Evolutionary conservation across 2,888 invertebrate genomes (phyloP).

Genomic region (Stictocephala bisonia): DNA sequence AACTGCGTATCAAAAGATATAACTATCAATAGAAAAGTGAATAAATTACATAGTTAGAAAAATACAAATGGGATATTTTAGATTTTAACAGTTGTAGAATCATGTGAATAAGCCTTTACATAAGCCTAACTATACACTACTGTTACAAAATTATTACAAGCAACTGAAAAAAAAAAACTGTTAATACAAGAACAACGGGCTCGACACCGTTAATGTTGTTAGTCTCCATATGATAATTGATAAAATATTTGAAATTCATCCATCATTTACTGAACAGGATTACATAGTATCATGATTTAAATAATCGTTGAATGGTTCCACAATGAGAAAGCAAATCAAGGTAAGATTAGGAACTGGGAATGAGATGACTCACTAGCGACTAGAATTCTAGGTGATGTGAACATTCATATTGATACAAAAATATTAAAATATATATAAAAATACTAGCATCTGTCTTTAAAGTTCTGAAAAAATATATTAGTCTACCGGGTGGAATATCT

Average conservation of each 20-base stretch:
- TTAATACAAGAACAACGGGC: constrained; percentile 22
- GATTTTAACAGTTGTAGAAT: neutral
- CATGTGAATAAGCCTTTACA: constrained; percentile 15
- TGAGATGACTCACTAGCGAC: constrained; percentile 32
- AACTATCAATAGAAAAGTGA: constrained; percentile 41
- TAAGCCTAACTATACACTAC: constrained; percentile 39
- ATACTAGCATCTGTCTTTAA: constrained; percentile 36
- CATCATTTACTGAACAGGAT: constrained; percentile 17
- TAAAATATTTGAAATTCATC: constrained; percentile 20
- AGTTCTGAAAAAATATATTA: constrained; percentile 33
- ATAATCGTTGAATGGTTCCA: too few species aligned
- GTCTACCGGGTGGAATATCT: constrained; percentile 9
- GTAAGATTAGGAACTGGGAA: constrained; percentile 24
- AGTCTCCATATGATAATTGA: constrained; percentile 17
- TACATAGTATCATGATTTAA: neutral
- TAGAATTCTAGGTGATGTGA: constrained; percentile 31
- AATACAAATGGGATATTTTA: constrained; percentile 26
- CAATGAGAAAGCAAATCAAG: too few species aligned
- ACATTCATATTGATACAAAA: constrained; percentile 32
- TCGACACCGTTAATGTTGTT: constrained; percentile 34
- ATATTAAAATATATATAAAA: constrained; percentile 37
- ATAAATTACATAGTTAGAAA: constrained; percentile 45
- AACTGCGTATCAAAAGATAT: constrained; percentile 45
- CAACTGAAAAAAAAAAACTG: constrained; percentile 30
- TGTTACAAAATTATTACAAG: constrained; percentile 35